Conservation (phyloP, 2,797 vertebrate species). For the Sebastes wilsoni region DNA sequence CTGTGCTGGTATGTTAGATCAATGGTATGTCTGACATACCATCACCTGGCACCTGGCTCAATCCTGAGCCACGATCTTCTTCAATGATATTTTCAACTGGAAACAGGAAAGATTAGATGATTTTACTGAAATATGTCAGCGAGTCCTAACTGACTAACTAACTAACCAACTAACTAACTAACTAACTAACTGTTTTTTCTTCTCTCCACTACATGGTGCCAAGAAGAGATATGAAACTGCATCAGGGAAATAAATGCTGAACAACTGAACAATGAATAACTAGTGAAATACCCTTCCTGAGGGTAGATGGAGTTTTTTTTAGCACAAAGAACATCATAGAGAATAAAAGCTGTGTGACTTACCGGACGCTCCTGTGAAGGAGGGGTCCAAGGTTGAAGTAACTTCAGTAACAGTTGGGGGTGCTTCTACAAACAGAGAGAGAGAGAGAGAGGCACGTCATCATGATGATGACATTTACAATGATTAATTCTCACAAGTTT, state of each 20-base stretch:
- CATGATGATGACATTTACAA: not conserved
- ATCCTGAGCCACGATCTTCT: not conserved
- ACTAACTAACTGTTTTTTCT: not conserved
- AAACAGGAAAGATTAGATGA: constrained; percentile 4
- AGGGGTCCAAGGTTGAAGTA: accelerated
- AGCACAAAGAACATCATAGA: not conserved
- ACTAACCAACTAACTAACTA: too few species aligned
- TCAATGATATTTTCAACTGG: not conserved
- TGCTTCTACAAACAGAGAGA: not conserved
- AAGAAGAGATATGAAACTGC: not conserved
- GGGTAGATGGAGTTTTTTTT: not conserved
- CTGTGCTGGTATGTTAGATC: too few species aligned
- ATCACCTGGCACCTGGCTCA: accelerated
- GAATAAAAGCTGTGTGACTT: not conserved
- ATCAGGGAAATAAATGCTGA: not conserved
- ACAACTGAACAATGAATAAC: not conserved
- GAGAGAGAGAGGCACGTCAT: not conserved
- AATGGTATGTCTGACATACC: constrained; percentile 1
- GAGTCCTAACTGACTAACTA: not conserved
- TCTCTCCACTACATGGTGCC: not conserved
- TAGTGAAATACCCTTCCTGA: not conserved
- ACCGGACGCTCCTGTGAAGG: accelerated
- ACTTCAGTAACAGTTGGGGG: accelerated
- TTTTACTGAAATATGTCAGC: not conserved
- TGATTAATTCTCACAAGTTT: not conserved